These are phyloP conservation scores for Peromyscus leucopus DNA, from an alignment of 2,113 vertebrate species.

Conservation along the genomic window DNA sequence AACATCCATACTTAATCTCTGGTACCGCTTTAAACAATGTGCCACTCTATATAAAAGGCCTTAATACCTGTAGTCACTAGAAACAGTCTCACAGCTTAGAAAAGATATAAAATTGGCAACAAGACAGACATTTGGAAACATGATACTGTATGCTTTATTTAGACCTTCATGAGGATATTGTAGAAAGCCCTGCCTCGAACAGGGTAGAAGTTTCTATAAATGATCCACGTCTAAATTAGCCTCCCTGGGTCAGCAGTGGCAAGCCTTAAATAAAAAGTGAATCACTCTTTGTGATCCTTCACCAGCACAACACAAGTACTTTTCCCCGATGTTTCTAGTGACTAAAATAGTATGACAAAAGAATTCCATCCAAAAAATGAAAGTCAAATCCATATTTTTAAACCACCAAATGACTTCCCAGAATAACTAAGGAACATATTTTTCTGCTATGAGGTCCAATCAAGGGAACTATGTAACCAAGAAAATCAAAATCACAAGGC, in stretches of 20 bases:
- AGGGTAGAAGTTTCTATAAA: slow-evolving; percentile 84
- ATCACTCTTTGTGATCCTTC: slow-evolving; percentile 82
- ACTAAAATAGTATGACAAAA: slow-evolving; percentile 81
- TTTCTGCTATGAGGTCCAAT: slow-evolving; percentile 30
- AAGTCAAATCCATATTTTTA: slow-evolving; percentile 49
- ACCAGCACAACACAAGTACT: slow-evolving; percentile 64
- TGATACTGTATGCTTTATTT: slow-evolving; percentile 87
- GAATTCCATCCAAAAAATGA: slow-evolving; percentile 53
- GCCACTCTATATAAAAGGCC: slow-evolving; percentile 22
- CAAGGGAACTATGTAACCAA: slow-evolving; percentile 12
- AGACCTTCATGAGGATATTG: slow-evolving; percentile 85
- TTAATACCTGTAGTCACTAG: slow-evolving; percentile 78
- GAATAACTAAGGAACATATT: slow-evolving; percentile 47
- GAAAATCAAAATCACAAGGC: slow-evolving; percentile 57
- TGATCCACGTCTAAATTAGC: slow-evolving; percentile 87
- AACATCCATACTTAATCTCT: neutral
- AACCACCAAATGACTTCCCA: slow-evolving; percentile 57
- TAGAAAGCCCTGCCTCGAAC: slow-evolving; percentile 85
- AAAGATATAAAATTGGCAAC: slow-evolving; percentile 86
- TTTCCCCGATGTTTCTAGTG: slow-evolving; percentile 72
- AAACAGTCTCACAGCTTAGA: slow-evolving; percentile 87
- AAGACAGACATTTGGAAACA: slow-evolving; percentile 86
- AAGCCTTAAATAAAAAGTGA: slow-evolving; percentile 86
- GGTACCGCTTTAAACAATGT: neutral
- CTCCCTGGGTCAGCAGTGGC: slow-evolving; percentile 74